These are phyloP conservation scores for Ormyrus pomaceus DNA, from an alignment of 2,888 invertebrate species.

Conservation along the genomic window DNA sequence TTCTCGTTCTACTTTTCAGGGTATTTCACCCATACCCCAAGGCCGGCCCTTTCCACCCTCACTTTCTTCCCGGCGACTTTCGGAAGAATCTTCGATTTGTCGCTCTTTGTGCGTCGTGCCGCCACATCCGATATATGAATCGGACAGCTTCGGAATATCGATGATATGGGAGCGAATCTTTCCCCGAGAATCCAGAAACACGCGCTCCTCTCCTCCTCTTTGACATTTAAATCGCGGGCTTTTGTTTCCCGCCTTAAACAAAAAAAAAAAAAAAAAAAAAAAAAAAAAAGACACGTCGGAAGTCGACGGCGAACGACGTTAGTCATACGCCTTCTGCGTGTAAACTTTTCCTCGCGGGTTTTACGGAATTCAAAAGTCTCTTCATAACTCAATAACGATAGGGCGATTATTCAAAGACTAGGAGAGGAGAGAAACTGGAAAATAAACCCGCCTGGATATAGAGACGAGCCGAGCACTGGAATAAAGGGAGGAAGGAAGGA, in stretches of 20 bases:
- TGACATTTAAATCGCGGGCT: conserved; percentile 28
- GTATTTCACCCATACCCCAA: conserved; percentile 18
- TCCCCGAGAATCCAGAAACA: conserved; percentile 12
- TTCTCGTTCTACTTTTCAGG: conserved; percentile 19
- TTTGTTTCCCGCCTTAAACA: background rate
- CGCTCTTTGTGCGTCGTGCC: conserved; percentile 3
- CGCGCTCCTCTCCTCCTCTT: conserved; percentile 2
- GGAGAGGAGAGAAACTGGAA: background rate
- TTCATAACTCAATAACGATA: conserved; percentile 43
- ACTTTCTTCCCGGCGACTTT: conserved; percentile 7
- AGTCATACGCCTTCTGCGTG: background rate
- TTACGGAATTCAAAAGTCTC: conserved; percentile 3
- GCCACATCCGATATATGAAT: background rate
- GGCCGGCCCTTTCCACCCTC: conserved; percentile 3
- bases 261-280: background rate
- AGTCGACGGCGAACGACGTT: background rate
- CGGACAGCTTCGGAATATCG: conserved; percentile 39
- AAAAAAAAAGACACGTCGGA: background rate
- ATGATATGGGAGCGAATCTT: conserved; percentile 19
- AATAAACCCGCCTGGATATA: conserved; percentile 31
- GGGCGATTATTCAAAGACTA: conserved; percentile 43
- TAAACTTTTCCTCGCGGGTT: background rate
- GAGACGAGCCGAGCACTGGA: background rate
- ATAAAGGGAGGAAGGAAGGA: background rate
- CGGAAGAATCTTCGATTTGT: conserved; percentile 20